phyloP scores from a whole-genome alignment of 2,113 vertebrate species.

The Mus pahari region DNA sequence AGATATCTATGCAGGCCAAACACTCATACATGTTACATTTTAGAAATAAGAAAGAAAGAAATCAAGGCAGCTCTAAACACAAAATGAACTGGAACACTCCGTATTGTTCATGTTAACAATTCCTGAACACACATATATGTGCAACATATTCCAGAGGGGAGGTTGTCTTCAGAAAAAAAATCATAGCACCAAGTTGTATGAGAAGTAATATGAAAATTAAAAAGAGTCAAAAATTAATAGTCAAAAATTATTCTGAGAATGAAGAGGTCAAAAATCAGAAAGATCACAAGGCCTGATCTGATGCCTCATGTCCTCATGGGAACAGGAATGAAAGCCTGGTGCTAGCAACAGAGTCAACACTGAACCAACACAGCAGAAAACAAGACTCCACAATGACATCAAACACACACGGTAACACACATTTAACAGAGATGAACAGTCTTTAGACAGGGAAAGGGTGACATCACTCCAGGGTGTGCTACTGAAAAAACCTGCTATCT shows the following conservation, averaged over 20 bases:
- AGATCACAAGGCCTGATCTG: not conserved
- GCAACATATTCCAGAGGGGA: not conserved
- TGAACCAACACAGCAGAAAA: not conserved
- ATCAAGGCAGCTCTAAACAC: not conserved
- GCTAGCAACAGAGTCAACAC: not conserved
- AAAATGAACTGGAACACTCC: not conserved
- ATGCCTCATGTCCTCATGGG: fast-evolving
- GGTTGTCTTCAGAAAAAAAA: not conserved
- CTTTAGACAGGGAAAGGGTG: not conserved
- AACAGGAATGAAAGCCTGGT: not conserved
- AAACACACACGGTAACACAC: not conserved
- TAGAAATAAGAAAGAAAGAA: not conserved
- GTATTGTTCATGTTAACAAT: not conserved
- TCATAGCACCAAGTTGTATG: not conserved
- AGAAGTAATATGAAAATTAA: not conserved
- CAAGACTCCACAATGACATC: not conserved
- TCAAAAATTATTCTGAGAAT: not conserved
- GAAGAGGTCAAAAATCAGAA: not conserved
- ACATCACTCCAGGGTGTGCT: not conserved
- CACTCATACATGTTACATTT: not conserved
- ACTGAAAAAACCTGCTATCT: not conserved
- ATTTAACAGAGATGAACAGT: not conserved
- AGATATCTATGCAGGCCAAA: not conserved
- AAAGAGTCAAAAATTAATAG: too few species aligned
- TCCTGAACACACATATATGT: not conserved